Percentiles rank a stretch among this genome's conserved stretches.
Conservation (phyloP, 2,113 vertebrate species). For the Ophiodon elongatus region DNA sequence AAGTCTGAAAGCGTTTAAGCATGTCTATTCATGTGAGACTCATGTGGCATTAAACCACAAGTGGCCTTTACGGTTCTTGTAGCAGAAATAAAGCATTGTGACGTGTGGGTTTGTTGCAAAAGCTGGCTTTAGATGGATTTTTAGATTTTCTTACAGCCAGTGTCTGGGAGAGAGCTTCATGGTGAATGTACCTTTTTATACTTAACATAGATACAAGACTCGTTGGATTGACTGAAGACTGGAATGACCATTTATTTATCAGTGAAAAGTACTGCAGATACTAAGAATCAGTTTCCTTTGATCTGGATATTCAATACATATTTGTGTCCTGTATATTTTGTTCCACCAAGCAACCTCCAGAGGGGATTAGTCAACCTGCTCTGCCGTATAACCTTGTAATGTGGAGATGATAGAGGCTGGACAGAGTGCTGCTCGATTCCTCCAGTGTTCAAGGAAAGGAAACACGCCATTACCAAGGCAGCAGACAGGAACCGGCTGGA, state of each 20-base stretch:
- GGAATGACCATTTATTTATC: background rate
- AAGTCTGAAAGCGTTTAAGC: background rate
- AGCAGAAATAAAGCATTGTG: background rate
- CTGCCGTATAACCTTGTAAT: conserved; percentile 58
- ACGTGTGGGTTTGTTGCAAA: background rate
- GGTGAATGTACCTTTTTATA: background rate
- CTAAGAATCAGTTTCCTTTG: background rate
- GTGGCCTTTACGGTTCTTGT: background rate
- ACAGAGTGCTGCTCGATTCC: conserved; percentile 55
- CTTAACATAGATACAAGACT: background rate
- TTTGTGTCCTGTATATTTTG: background rate
- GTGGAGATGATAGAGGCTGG: conserved; percentile 61
- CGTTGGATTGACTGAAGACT: conserved; percentile 1
- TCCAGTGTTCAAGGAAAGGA: conserved; percentile 73
- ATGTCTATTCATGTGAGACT: background rate
- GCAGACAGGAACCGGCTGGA: conserved; percentile 81
- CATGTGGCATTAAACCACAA: background rate
- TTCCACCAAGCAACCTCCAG: background rate
- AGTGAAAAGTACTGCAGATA: background rate
- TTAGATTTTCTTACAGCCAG: background rate
- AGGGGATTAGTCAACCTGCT: conserved; percentile 33
- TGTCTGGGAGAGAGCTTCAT: background rate
- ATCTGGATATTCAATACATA: background rate
- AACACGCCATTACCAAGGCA: conserved; percentile 78
- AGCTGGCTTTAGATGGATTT: background rate